Evolutionary conservation across 2,797 vertebrate species (phyloP).

Genomic region (Delichon dasypus): DNA sequence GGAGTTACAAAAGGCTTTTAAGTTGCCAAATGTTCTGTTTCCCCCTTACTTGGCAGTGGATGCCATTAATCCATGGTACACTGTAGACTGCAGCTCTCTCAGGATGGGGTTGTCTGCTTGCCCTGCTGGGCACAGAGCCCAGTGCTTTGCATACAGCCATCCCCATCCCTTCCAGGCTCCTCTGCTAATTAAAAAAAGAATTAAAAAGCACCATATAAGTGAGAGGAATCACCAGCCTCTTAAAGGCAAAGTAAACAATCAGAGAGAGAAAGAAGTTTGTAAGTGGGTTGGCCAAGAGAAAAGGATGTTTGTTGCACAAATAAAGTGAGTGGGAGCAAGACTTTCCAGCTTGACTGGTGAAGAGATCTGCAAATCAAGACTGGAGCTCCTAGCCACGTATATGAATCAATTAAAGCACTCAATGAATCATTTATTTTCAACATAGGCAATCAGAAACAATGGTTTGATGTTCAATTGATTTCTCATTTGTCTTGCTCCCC

Average conservation of each 20-base stretch:
- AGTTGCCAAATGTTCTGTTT: background rate
- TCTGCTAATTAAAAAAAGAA: background rate
- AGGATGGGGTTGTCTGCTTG: background rate
- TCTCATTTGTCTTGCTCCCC: constrained; percentile 62
- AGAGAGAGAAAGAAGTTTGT: background rate
- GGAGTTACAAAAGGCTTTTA: background rate
- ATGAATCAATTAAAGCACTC: constrained; percentile 47
- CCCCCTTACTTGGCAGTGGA: background rate
- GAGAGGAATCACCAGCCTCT: background rate
- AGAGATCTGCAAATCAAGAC: constrained; percentile 37
- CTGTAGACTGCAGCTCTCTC: background rate
- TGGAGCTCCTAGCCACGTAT: background rate
- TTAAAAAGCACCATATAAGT: background rate
- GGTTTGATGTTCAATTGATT: constrained; percentile 65
- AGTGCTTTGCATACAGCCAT: background rate
- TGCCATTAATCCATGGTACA: background rate
- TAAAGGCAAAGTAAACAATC: constrained; percentile 31
- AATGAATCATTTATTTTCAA: constrained; percentile 59
- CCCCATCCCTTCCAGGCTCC: background rate
- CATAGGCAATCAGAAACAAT: constrained; percentile 30
- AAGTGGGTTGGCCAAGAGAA: constrained; percentile 9
- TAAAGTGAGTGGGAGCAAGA: constrained; percentile 42
- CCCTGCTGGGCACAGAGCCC: background rate
- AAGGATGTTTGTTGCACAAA: constrained; percentile 60
- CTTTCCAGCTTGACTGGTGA: constrained; percentile 51